phyloP scores from a whole-genome alignment of 2,113 vertebrate species.

The Perca fluviatilis region DNA sequence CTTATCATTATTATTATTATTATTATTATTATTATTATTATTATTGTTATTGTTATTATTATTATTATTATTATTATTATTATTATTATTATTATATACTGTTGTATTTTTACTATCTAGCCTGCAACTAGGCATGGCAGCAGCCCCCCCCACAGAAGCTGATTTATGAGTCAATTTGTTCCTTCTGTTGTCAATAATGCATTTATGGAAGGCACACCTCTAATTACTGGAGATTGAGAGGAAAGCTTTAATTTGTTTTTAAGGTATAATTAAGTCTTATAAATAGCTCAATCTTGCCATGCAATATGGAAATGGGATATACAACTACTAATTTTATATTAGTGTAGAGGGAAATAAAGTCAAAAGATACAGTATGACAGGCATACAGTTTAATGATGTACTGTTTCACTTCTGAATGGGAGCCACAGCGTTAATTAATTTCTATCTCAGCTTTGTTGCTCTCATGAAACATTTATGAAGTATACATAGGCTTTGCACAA shows the following conservation, averaged over 20 bases:
- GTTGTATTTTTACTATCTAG: background rate
- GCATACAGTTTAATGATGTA: slow-evolving; percentile 17
- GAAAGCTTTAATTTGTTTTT: slow-evolving; percentile 60
- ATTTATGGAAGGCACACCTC: slow-evolving; percentile 52
- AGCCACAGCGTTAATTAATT: background rate
- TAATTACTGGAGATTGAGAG: slow-evolving; percentile 40
- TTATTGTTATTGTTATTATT: no score
- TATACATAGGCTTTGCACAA: background rate
- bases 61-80: no score
- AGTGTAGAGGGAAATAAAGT: slow-evolving; percentile 21
- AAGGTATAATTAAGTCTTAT: slow-evolving; percentile 62
- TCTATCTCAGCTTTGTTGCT: background rate
- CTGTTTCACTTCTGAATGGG: slow-evolving; percentile 12
- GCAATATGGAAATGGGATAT: slow-evolving; percentile 38
- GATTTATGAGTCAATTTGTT: slow-evolving; percentile 56
- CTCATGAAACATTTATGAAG: slow-evolving; percentile 26
- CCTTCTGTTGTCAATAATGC: slow-evolving; percentile 51
- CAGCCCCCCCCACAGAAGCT: slow-evolving; percentile 20
- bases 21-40: no score
- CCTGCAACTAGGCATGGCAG: slow-evolving; percentile 3
- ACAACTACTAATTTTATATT: slow-evolving; percentile 6
- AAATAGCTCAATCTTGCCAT: slow-evolving; percentile 45
- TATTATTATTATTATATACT: no score
- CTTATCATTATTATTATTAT: no score
- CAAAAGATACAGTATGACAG: background rate